Percentiles rank a stretch among this genome's conserved stretches.
These are phyloP conservation scores for Xenus cinereus DNA, from an alignment of 2,113 vertebrate species.

Conservation along the genomic window DNA sequence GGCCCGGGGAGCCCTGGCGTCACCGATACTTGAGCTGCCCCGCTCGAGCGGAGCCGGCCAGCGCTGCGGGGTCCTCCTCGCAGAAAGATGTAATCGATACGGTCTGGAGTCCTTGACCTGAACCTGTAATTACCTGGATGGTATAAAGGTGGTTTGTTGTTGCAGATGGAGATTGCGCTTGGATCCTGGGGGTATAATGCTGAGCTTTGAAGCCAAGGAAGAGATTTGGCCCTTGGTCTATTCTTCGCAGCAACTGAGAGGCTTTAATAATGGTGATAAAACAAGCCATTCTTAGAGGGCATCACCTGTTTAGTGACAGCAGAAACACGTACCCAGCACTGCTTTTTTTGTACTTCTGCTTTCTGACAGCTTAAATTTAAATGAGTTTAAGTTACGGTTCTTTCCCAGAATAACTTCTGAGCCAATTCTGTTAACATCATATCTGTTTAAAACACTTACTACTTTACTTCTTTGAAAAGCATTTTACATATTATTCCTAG, in stretches of 20 bases:
- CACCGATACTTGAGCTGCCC: slow-evolving; percentile 71
- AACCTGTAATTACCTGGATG: slow-evolving; percentile 83
- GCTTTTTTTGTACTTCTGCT: background rate
- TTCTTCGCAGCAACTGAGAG: slow-evolving; percentile 49
- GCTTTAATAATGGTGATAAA: slow-evolving; percentile 54
- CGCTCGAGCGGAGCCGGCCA: slow-evolving; percentile 59
- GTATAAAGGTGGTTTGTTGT: slow-evolving; percentile 84
- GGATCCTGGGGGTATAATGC: slow-evolving; percentile 29
- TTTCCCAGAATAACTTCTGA: background rate
- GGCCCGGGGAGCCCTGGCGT: slow-evolving; percentile 69
- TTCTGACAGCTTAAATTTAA: background rate
- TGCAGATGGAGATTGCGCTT: slow-evolving; percentile 76
- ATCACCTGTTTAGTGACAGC: background rate
- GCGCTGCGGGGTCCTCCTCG: slow-evolving; percentile 71
- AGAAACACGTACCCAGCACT: background rate
- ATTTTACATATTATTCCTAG: background rate
- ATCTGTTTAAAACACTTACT: background rate
- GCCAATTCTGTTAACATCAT: background rate
- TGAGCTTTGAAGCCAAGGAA: slow-evolving; percentile 50
- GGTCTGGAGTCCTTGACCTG: slow-evolving; percentile 77
- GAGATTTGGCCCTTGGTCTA: slow-evolving; percentile 61
- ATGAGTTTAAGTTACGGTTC: background rate
- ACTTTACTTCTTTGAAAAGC: background rate
- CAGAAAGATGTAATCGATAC: slow-evolving; percentile 79
- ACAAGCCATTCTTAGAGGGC: slow-evolving; percentile 48